Evolutionary conservation across 2,888 invertebrate species (phyloP), one percentile per base, ranked within the genome.

Genomic region (Tortricodes alternella): DNA sequence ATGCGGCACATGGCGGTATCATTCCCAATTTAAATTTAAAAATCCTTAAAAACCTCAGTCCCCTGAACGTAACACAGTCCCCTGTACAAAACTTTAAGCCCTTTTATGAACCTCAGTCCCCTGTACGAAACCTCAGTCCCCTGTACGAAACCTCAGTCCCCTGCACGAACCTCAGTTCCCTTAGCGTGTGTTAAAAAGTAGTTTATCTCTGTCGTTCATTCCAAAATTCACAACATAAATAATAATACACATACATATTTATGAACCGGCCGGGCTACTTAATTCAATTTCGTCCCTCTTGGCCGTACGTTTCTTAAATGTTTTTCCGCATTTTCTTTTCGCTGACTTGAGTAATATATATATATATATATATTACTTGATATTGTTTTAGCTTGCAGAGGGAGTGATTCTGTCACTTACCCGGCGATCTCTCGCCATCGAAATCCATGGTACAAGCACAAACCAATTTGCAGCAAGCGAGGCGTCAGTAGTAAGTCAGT

Each of bases 161-260:
- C 16, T 24, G 15, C 27, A n/a, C 23, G 38, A 38, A 11, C 38
- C 7, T 39, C 39, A 2, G 13, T 21, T 11, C 29, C 3, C 16
- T 24, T 13, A 29, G 32, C 32, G 37, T 41, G 29, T 46, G 43
- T 46, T 37, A 27, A 37, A 52, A 32, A 11, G 18, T 57, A 57
- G 53, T 61, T 61, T 53, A 46, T 61, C 61, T 53, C 43, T 38
- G 51, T 55, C 60, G 18, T 21, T 44, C 21, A 13, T 11, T 29
- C 18, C 44, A 35, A 37, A 52, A 35, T 43, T 41, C 44, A 46
- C 62, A 52, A 46, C 55, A 61, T 62, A 60, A 62, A 60, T 60
- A 60, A 60, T 60, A 62, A 60, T 62, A 60, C 52, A 44, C 38
- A 53, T 60, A 62, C 60, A 60, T 62, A 58, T 60, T 62, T 60